These are phyloP conservation scores for Zophobas atratus DNA, from an alignment of 1,140 invertebrate genomes.

Conservation along the genomic window DNA sequence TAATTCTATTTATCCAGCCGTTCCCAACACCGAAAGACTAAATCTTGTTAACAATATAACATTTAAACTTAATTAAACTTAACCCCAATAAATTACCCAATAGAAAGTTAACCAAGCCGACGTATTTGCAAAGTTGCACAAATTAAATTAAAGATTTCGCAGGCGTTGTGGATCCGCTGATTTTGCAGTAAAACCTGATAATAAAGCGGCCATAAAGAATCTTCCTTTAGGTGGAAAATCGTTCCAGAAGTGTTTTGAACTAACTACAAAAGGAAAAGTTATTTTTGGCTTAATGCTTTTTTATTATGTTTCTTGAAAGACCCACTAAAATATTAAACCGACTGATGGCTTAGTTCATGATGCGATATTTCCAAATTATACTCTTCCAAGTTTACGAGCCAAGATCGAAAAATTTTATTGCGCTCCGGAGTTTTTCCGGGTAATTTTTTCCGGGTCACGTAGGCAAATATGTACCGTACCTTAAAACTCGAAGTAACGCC, in stretches of 20 bases:
- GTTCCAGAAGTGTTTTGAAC: no score
- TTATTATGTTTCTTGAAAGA: no score
- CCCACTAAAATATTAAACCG: no score
- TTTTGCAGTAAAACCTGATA: conserved; percentile 14
- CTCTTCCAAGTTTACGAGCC: background rate
- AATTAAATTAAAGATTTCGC: conserved; percentile 30
- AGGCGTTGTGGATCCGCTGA: conserved; percentile 24
- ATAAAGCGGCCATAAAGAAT: conserved; percentile 15
- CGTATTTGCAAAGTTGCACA: conserved; percentile 32
- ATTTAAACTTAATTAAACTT: conserved; percentile 38
- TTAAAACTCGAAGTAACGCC: background rate
- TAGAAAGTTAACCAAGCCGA: conserved; percentile 28
- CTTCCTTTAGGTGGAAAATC: background rate
- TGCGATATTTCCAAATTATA: background rate
- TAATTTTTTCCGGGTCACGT: conserved; percentile 8
- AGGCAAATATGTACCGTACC: background rate
- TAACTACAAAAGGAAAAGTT: no score
- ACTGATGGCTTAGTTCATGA: no score
- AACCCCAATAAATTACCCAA: conserved; percentile 25
- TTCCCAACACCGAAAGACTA: background rate
- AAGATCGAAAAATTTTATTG: conserved; percentile 6
- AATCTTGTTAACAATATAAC: conserved; percentile 9
- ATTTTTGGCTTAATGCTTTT: no score
- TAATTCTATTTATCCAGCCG: background rate
- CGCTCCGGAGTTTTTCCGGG: background rate